A percentile compares a stretch with the other conserved stretches of the same genome.
phyloP scores from a whole-genome alignment of 1,140 invertebrate genomes.

The Drosophila oshimai region DNA sequence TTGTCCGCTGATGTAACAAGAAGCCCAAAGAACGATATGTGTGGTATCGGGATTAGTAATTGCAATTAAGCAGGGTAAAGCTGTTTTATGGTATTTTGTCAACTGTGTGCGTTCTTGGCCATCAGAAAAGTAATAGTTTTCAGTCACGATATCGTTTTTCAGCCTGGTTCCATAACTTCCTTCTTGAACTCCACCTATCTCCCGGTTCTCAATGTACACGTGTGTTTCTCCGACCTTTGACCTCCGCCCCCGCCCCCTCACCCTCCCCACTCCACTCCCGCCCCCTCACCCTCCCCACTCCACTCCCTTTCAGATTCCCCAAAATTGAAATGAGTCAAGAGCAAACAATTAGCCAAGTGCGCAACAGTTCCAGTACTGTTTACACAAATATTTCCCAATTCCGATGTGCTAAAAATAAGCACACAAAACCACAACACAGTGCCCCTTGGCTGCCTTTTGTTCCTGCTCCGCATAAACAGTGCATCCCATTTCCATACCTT shows the following conservation, averaged over 20 bases:
- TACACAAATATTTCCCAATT: slow-evolving; percentile 28
- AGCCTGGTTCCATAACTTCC: slow-evolving; percentile 19
- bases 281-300: neutral
- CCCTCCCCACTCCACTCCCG: neutral
- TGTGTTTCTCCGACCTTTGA: slow-evolving; percentile 27
- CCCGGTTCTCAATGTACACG: slow-evolving; percentile 15
- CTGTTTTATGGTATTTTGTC: neutral
- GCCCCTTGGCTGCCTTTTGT: neutral
- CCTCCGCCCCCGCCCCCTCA: neutral
- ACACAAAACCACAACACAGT: slow-evolving; percentile 13
- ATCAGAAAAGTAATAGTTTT: neutral
- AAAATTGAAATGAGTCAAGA: slow-evolving; percentile 25
- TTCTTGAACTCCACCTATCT: neutral
- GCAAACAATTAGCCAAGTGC: slow-evolving; percentile 30
- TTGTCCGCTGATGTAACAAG: slow-evolving; percentile 32
- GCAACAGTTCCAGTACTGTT: slow-evolving; percentile 31
- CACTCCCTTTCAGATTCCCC: neutral
- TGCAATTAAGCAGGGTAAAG: slow-evolving; percentile 5
- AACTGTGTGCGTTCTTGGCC: neutral
- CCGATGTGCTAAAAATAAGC: slow-evolving; percentile 35
- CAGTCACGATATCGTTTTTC: neutral
- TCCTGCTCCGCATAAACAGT: slow-evolving; percentile 22
- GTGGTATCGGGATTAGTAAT: slow-evolving; percentile 2
- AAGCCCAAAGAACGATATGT: slow-evolving; percentile 12
- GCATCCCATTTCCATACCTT: slow-evolving; percentile 36